Base-by-base conservation (phyloP, 2,113 vertebrate genomes). In the Pristiophorus japonicus region DNA sequence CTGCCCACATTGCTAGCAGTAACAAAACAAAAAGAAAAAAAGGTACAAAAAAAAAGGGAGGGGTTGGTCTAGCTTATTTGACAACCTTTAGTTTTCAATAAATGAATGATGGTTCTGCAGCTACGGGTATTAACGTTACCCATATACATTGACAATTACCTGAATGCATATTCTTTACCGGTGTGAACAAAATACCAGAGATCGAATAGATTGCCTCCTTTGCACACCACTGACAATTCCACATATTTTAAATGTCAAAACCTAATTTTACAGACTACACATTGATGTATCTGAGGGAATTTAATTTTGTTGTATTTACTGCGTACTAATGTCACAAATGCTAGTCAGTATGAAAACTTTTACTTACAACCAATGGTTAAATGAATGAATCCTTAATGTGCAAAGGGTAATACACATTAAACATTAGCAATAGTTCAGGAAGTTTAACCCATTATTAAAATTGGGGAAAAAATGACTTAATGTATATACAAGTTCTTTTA, bases 1-100 rank as follows among this genome's bases (percentile, higher is more conserved):
- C 96, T 95, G 85, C 93, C n/a, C 90, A 65, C 42, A 91, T 67
- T 34, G 38, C 20, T 51, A 70, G 27, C 24, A 51, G 38, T 66
- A 59, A 92, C 55, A 59, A 93, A 93, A 65, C 62, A 24, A n/a
- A 81, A 67, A 65, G n/a, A 93, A 93, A 93, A 93, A 88, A 45
- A n/a, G 38, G 62, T 38, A 12, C 38, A 65, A 51, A 92, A 92
- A 65, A 90, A 30, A 34, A n/a, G n/a, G 42, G 12, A n/a, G 16
- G 63, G 38, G n/a, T 14, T 30, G 45, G 11, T 45, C 66, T 70
- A 27, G 20, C 27, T 94, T 51, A 47, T 47, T 67, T 67, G 38
- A 70, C 20, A 94, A 94, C 63, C 55, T 90, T 59, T 90, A 90
- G 47, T 59, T 94, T 87, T 67, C 38, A 45, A 34, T 73, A 93